These are phyloP conservation scores for Scatophagus argus DNA, from an alignment of 2,113 vertebrate genomes.

Conservation along the genomic window DNA sequence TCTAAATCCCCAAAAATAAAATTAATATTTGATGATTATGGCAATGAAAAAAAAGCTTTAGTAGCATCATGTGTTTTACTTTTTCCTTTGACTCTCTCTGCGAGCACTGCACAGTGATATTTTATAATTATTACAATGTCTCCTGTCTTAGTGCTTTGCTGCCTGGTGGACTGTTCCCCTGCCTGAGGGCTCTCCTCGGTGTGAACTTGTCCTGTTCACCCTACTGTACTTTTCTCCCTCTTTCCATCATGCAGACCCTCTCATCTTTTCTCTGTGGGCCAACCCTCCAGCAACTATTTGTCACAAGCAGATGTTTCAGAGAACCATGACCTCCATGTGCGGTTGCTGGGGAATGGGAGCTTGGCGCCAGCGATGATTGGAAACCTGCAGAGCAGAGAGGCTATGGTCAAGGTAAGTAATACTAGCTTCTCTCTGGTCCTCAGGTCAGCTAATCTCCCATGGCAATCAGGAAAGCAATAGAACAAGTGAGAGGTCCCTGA, in stretches of 20 bases:
- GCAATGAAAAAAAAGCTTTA: conserved; percentile 19
- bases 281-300: conserved; percentile 71
- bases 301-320: conserved; percentile 72
- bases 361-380: conserved; percentile 64
- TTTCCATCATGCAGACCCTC: conserved; percentile 42
- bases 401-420: conserved; percentile 71
- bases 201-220: conserved; percentile 24
- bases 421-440: conserved; percentile 47
- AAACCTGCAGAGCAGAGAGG: conserved; percentile 58
- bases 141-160: conserved; percentile 21
- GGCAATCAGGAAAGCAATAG: conserved; percentile 69
- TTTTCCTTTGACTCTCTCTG: conserved; percentile 12
- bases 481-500: conserved; percentile 44
- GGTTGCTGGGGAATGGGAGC: conserved; percentile 51
- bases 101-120: background rate
- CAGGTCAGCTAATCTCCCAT: conserved; percentile 72
- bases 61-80: conserved; percentile 13
- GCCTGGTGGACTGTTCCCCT: conserved; percentile 26
- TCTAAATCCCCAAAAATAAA: conserved; percentile 13
- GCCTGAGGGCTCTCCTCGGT: conserved; percentile 17
- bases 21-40: conserved; percentile 49
- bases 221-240: conserved; percentile 31
- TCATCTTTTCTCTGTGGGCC: conserved; percentile 45
- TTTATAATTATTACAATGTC: conserved; percentile 9
- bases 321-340: conserved; percentile 61